Evolutionary conservation across 2,797 vertebrate species (phyloP), one percentile per base, ranked within the genome.

Genomic region (Poecilia wingei): DNA sequence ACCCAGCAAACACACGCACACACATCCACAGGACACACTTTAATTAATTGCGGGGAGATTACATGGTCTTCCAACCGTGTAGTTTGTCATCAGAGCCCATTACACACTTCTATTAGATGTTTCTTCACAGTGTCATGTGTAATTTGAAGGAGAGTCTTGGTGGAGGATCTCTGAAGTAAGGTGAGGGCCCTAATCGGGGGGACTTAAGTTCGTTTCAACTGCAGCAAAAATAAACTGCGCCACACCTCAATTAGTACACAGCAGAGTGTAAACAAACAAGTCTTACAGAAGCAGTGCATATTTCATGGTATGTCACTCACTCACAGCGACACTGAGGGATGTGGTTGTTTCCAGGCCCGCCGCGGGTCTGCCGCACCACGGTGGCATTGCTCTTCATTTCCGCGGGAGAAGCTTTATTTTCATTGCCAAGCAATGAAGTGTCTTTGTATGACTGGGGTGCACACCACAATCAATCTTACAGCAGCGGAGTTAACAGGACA

Each of bases 91-190:
- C 98, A 98, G 98, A 96, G 96, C 97, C 97, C 97, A 99, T 99
- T 99, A 99, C 97, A 98, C 97, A 99, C 98, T 98, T 98, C 98
- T 98, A 99, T 98, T 98, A 99, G 98, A 99, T 97, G 97, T 98
- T 99, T 99, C 98, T 99, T 98, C 97, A 98, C 97, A 97, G 98
- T 98, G 98, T 99, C 98, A 99, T 96, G 96, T 98, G 96, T 98
- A 97, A 98, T 99, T 98, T 99, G 97, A 98, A 98, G 96, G 95
- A 96, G 97, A 95, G 96, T 96, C 94, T 94, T 95, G 94, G 94
- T 94, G 89, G 93, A 94, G 93, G 88, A 93, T 93, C 92, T 94
- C 84, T 85, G 68, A 87, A 94, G 94, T 91, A 93, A 92, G 95
- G 96, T 96, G 94, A 95, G 94, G 93, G 95, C 96, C 95, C 95